These are phyloP conservation scores for Sebastes minor DNA, from an alignment of 2,797 vertebrate genomes.

Conservation along the genomic window DNA sequence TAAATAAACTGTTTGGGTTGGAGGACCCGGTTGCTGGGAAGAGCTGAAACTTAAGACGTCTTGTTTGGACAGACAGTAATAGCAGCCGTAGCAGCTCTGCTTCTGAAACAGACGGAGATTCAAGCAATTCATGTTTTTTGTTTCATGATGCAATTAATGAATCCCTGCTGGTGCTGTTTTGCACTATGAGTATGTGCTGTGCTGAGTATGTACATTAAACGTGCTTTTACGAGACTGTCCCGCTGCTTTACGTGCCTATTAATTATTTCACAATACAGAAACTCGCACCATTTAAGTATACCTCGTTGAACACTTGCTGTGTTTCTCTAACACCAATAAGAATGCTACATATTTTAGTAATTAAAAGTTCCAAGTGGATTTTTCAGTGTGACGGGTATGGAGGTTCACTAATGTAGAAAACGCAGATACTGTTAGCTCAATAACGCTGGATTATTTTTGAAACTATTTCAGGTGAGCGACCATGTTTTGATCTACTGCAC, in stretches of 20 bases:
- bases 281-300: neutral
- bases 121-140: neutral
- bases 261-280: neutral
- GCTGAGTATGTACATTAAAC: neutral
- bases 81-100: conserved; percentile 30
- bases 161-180: neutral
- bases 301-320: neutral
- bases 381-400: neutral
- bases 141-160: conserved; percentile 3
- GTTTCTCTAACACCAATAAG: neutral
- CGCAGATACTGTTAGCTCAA: neutral
- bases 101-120: conserved; percentile 27
- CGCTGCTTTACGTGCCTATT: neutral
- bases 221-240: neutral
- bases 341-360: neutral
- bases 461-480: neutral
- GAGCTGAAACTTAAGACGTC: conserved; percentile 42
- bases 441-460: neutral
- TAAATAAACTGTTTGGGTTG: conserved; percentile 73
- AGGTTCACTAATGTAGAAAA: neutral
- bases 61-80: conserved; percentile 51
- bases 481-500: neutral
- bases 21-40: conserved; percentile 46
- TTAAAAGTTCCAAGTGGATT: neutral
- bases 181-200: neutral